phyloP scores from a whole-genome alignment of 2,797 vertebrate genomes.

The Meda fulgida region DNA sequence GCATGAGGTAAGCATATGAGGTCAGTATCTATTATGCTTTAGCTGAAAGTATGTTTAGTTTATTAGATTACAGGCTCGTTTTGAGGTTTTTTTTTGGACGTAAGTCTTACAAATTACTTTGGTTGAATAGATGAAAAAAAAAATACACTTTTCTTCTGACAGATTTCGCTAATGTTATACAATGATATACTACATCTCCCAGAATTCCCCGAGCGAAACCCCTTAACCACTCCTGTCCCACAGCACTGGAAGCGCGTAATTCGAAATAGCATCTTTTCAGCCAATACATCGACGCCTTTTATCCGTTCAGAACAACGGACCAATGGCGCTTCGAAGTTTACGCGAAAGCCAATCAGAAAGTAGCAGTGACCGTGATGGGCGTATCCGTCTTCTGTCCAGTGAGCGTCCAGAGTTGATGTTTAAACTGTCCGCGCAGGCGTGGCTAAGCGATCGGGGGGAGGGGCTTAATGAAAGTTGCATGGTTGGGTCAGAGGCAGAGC shows the following conservation, averaged over 20 bases:
- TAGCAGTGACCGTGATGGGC: background rate
- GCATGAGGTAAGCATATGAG: too few relatives aligned
- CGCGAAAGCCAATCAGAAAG: constrained; percentile 62
- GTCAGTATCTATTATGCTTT: background rate
- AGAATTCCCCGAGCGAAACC: constrained; percentile 54
- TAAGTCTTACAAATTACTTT: background rate
- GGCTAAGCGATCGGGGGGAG: constrained; percentile 67
- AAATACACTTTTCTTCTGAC: background rate
- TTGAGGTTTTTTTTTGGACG: background rate
- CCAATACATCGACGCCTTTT: constrained; percentile 68
- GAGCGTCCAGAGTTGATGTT: constrained; percentile 67
- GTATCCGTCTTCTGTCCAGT: constrained; percentile 65
- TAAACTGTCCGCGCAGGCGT: constrained; percentile 81
- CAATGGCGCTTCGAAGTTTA: constrained; percentile 57
- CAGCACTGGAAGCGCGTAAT: constrained; percentile 74
- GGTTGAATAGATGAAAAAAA: background rate
- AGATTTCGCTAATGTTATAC: constrained; percentile 19
- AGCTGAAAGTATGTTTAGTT: background rate
- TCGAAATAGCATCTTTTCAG: constrained; percentile 74
- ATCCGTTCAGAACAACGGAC: constrained; percentile 62
- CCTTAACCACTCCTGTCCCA: constrained; percentile 67
- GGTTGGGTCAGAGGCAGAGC: constrained; percentile 62
- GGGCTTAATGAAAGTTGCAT: constrained; percentile 62
- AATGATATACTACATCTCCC: constrained; percentile 68
- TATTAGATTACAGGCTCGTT: background rate